Base-by-base conservation (phyloP, 1,140 invertebrate species). In the Chironomus tepperi region DNA sequence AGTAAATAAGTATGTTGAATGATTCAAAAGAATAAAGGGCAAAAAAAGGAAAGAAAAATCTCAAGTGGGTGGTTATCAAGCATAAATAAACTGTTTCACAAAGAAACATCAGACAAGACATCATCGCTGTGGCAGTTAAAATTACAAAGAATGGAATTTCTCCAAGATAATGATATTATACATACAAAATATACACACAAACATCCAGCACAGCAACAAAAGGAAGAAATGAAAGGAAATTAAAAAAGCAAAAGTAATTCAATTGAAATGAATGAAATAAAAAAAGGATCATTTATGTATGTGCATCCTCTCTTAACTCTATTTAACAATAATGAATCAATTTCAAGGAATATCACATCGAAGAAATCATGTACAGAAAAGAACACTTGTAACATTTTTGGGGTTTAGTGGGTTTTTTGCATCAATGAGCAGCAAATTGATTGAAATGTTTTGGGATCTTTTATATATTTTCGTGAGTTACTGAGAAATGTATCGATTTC, bases 161-260 rank as follows among this genome's bases (percentile, higher is more conserved):
- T 57, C 24, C 24, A 34, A 34, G 24, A 34, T 34, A 34, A 34
- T 34, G 24, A 34, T 34, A 34, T 34, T 34, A 34, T 34, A 34
- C 24, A 34, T 34, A 34, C 24, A 34, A 34, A 34, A 34, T n/a
- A 34, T 3, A 57, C 3, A 15, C 47, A 57, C 5, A 57, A 9
- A n/a, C 10, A 57, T 57, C 12, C 47, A 57, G n/a, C 15, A 65
- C 64, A 16, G 65, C 19, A 70, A 18, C 18, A 57, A 3, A 12
- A 57, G 10, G 5, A 10, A 70, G 16, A 3, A 70, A 10, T 57
- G 3, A 21, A 70, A 70, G 19, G 65, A 70, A 70, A 70, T 19
- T 70, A 70, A 21, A 70, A 70, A 70, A 70, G 65, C 16, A 70
- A 70, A 70, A 70, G 65, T 70, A 70, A 70, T 70, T 70, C 8